Evolutionary conservation across 2,797 vertebrate genomes (phyloP), one percentile per base, ranked within the genome.

Genomic region (Melanotaenia nigrans): DNA sequence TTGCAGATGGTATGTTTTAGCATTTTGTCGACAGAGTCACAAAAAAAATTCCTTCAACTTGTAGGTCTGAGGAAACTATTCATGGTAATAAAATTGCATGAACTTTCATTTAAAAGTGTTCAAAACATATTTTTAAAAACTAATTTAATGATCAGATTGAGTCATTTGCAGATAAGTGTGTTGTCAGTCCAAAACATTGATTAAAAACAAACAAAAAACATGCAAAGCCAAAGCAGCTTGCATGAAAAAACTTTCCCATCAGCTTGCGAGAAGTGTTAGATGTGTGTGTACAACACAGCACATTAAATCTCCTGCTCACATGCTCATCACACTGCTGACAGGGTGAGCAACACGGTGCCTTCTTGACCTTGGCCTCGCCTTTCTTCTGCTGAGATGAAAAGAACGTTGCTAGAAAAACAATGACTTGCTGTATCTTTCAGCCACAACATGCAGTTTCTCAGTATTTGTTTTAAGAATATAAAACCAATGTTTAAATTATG

Each of bases 341-440:
- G 57, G 64, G 64, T 71, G 68, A 73, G 67, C 56, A 58, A 30
- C 49, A 8, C 6, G 18, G 71, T 30, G 58, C 71, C 65, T 38
- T 1, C 9, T 28, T 72, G 78, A 84, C 85, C 87, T 86, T 74
- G 68, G 65, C 59, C 55, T 60, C 56, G 10, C 13, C 40, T 66
- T 64, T 59, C 55, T 65, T 60, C 66, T 68, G 56, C 49, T 74
- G 47, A 71, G 25, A 69, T 63, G 47, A 79, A 56, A 11, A 24
- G 71, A 70, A 71, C 42, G 75, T 82, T 88, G 75, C 78, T 57
- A 20, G 65, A 79, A 82, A 80, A 88, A 84, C 84, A 70, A 53
- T 55, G 35, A 47, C 54, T 16, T 38, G 22, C 35, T 55, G 24
- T 65, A 54, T 49, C 54, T 58, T 75, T 42, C n/a, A 53, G 61